Evolutionary conservation across 2,113 vertebrate species (phyloP).

Genomic region (Sturnira hondurensis): DNA sequence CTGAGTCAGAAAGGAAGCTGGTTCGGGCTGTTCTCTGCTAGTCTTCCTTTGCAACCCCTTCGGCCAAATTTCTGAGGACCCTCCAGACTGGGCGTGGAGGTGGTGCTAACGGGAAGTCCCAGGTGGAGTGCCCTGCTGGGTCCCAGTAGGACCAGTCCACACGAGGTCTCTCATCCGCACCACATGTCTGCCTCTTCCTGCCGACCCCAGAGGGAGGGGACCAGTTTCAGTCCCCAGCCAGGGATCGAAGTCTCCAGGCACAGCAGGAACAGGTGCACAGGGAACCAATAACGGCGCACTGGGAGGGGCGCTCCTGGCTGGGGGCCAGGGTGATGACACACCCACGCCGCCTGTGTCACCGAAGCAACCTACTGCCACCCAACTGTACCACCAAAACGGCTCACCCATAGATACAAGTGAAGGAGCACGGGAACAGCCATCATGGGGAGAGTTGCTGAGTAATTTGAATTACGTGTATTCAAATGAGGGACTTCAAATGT

Average conservation of each 20-base stretch:
- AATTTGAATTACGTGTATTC: too few species aligned
- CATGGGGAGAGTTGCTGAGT: not conserved
- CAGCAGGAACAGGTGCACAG: not conserved
- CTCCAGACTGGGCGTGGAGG: not conserved
- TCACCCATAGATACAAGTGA: not conserved
- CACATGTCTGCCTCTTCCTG: not conserved
- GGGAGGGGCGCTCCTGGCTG: too few species aligned
- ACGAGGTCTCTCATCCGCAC: not conserved
- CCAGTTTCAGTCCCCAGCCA: not conserved
- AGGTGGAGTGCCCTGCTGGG: not conserved
- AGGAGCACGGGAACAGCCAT: not conserved
- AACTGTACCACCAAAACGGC: slow-evolving; percentile 5
- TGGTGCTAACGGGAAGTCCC: not conserved
- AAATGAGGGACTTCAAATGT: not conserved
- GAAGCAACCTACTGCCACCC: not conserved
- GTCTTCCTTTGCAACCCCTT: not conserved
- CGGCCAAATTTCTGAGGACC: not conserved
- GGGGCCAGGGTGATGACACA: too few species aligned
- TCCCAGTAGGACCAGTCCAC: not conserved
- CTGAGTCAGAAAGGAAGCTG: not conserved
- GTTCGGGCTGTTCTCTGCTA: not conserved
- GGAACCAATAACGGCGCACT: too few species aligned
- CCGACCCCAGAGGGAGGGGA: not conserved
- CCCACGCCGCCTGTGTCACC: too few species aligned
- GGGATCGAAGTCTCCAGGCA: not conserved